Base-by-base conservation (phyloP, 2,797 vertebrate species). In the Dendrocincla fuliginosa region DNA sequence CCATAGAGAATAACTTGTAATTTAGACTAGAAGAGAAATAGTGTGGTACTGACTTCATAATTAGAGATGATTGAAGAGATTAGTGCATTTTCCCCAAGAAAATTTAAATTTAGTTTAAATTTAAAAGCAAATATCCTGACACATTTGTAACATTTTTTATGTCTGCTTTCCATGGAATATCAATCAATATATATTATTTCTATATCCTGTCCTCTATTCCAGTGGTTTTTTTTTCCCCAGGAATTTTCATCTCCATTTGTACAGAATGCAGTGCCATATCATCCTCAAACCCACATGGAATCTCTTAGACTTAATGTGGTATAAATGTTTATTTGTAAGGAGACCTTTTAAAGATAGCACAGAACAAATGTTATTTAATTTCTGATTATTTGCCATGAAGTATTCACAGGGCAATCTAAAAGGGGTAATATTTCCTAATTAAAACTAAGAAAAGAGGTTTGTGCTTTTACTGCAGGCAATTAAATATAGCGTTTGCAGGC, bases 351-450 rank as follows among this genome's bases (percentile, higher is more conserved):
- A 94, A 77, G 56, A 28, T 87, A 89, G 56, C 44, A 80, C 24
- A 57, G 71, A 73, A 89, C 27, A 90, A 96, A 92, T 82, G 27
- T 71, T 80, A 35, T 70, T 84, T 95, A 13, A 50, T 24, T 89
- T 92, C 84, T 94, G 92, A 90, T 87, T 84, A 86, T 89, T 46
- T 85, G 46, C 64, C 68, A 37, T 47, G 41, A 83, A 85, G 81
- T 85, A 75, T 85, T 95, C 82, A 76, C 53, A 80, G 39, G 67
- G 41, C 39, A 94, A 82, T 87, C 56, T 84, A 92, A 84, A 87
- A 60, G 28, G 39, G 57, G 44, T 93, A 96, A 95, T 96, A 95
- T 95, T 96, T 97, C 68, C 35, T 82, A 94, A 93, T 92, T 92
- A 91, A 88, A 95, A 90, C 86, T 75, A 90, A 91, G 68, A 74